Conservation (phyloP, 1,140 invertebrate species). For the Papilio polytes region DNA sequence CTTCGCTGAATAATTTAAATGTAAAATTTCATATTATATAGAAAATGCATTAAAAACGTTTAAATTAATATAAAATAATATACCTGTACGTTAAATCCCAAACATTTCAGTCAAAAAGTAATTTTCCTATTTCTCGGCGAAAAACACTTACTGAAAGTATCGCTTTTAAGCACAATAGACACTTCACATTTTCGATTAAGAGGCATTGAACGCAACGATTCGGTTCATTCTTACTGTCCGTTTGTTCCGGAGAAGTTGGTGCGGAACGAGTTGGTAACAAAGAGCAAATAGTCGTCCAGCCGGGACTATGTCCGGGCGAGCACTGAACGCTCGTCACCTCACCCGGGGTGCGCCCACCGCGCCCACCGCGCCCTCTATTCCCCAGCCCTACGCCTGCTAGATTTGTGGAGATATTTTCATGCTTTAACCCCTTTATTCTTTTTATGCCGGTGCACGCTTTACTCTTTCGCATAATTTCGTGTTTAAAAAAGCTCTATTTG, state of each 20-base stretch:
- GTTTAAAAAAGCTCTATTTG: background rate
- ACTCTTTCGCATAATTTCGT: conserved; percentile 13
- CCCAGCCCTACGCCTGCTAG: conserved; percentile 49
- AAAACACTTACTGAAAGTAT: conserved; percentile 33
- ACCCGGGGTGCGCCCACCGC: conserved; percentile 43
- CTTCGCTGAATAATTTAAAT: background rate
- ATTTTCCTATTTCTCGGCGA: background rate
- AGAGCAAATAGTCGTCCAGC: conserved; percentile 41
- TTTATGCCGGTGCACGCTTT: conserved; percentile 41
- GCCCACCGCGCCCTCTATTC: conserved; percentile 46
- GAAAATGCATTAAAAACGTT: no score
- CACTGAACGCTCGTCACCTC: conserved; percentile 48
- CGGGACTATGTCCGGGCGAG: conserved; percentile 59
- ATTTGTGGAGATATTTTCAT: conserved; percentile 48
- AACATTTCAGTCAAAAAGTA: background rate
- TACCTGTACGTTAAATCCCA: background rate
- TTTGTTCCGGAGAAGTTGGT: conserved; percentile 64
- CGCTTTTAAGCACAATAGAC: conserved; percentile 44
- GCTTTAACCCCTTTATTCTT: conserved; percentile 54
- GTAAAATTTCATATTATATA: background rate
- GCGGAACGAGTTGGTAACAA: conserved; percentile 41
- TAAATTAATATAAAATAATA: background rate
- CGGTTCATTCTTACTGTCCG: conserved; percentile 53
- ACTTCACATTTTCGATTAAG: conserved; percentile 60
- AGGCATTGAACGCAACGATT: conserved; percentile 52